Evolutionary conservation across 2,797 vertebrate genomes (phyloP).

Genomic region (Pangasius larnaudii): DNA sequence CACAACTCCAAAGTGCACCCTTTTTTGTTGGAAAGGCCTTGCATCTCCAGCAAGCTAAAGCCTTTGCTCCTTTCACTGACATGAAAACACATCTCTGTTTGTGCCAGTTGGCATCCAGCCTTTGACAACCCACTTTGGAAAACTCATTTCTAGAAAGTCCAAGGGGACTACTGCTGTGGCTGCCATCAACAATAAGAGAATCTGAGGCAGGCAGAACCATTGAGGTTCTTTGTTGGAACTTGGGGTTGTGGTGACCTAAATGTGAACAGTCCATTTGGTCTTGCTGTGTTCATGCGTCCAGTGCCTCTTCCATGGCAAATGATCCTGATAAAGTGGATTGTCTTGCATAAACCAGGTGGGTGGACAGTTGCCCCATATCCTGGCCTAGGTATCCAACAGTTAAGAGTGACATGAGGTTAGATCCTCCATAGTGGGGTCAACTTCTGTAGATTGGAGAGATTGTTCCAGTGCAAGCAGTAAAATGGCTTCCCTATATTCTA

Average conservation of each 20-base stretch:
- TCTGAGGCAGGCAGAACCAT: not conserved
- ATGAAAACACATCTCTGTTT: not conserved
- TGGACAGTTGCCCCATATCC: not conserved
- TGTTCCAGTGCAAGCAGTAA: not conserved
- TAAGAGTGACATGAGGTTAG: not conserved
- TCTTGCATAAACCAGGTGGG: not conserved
- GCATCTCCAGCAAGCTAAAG: not conserved
- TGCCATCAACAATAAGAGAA: not conserved
- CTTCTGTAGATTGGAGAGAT: not conserved
- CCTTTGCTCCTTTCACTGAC: not conserved
- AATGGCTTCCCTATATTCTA: not conserved
- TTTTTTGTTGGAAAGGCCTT: not conserved
- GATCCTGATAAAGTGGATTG: not conserved
- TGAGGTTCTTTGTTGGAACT: not conserved
- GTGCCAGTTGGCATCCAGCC: not conserved
- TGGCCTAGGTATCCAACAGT: not conserved
- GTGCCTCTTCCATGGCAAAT: not conserved
- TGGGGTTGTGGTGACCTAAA: not conserved
- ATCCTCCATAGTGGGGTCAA: not conserved
- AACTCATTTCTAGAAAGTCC: not conserved
- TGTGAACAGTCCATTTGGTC: not conserved
- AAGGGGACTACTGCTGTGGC: not conserved
- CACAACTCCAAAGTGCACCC: not conserved
- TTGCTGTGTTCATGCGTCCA: not conserved
- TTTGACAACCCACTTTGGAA: not conserved